phyloP scores from a whole-genome alignment of 2,888 invertebrate genomes.

The Cheilosia soror region DNA sequence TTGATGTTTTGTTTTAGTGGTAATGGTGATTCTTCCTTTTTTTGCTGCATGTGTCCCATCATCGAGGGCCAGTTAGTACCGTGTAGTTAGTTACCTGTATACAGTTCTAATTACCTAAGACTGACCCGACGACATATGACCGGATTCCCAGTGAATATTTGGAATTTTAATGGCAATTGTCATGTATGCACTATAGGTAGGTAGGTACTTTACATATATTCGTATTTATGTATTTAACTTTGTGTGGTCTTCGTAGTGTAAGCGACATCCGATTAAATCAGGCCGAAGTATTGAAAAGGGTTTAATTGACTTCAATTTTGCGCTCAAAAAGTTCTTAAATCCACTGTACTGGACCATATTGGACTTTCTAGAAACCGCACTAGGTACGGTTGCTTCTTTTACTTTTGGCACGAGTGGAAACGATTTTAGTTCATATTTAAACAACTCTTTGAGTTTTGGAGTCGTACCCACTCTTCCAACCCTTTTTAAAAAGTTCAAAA shows the following conservation, averaged over 20 bases:
- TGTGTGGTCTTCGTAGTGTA: not conserved
- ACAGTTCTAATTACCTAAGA: conserved; percentile 45
- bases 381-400: too few relatives aligned
- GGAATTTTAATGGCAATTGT: conserved; percentile 60
- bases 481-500: too few relatives aligned
- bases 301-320: conserved; percentile 17
- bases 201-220: too few relatives aligned
- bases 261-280: conserved; percentile 52
- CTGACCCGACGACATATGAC: conserved; percentile 55
- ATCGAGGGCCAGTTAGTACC: conserved; percentile 22
- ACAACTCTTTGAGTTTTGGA: too few relatives aligned
- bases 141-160: conserved; percentile 58
- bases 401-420: too few relatives aligned
- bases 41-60: conserved; percentile 33
- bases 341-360: too few relatives aligned
- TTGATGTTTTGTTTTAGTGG: conserved; percentile 66
- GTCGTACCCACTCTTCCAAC: too few relatives aligned
- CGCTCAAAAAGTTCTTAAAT: not conserved
- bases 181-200: conserved; percentile 6
- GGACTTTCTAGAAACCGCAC: too few relatives aligned
- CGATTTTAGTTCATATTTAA: too few relatives aligned
- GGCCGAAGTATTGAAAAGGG: conserved; percentile 36
- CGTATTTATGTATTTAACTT: not conserved
- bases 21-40: conserved; percentile 54
- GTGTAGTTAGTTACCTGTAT: conserved; percentile 6